Conservation (phyloP, 1,140 invertebrate genomes). For the Nasonia vitripennis region DNA sequence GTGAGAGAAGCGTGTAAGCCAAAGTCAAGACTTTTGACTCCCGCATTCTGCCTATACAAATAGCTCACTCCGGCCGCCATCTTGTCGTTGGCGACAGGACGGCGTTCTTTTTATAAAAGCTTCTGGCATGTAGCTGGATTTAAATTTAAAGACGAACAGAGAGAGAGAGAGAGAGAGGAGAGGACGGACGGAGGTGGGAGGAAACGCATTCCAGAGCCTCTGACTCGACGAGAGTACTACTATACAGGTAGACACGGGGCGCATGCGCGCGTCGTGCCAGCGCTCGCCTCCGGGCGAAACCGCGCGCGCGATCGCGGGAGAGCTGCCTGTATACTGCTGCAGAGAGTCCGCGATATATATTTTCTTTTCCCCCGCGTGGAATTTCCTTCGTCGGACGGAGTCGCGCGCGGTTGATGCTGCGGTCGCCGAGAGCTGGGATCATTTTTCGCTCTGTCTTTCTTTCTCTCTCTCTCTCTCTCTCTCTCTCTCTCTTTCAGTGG, state of each 20-base stretch:
- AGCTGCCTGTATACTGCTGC: background rate
- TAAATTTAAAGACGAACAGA: no score
- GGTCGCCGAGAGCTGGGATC: background rate
- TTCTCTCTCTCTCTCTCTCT: background rate
- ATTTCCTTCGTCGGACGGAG: background rate
- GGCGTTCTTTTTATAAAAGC: no score
- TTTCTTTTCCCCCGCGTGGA: background rate
- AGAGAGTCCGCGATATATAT: background rate
- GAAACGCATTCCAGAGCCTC: conserved; percentile 66
- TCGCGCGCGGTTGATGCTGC: background rate
- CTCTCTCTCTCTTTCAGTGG: background rate
- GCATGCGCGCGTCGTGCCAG: conserved; percentile 33
- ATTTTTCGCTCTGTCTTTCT: no score
- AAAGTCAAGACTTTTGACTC: no score
- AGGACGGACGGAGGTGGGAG: conserved; percentile 48
- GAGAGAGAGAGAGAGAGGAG: conserved; percentile 17
- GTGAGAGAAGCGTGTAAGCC: no score
- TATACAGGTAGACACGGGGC: conserved; percentile 58
- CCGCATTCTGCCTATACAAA: no score
- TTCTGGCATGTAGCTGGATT: no score
- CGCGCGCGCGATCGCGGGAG: background rate
- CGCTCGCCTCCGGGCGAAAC: conserved; percentile 16
- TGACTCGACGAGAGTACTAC: conserved; percentile 31
- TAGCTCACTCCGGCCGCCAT: no score
- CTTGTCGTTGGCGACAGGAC: no score